Evolutionary conservation across 2,888 invertebrate species (phyloP).

Genomic region (Amorpha juglandis): DNA sequence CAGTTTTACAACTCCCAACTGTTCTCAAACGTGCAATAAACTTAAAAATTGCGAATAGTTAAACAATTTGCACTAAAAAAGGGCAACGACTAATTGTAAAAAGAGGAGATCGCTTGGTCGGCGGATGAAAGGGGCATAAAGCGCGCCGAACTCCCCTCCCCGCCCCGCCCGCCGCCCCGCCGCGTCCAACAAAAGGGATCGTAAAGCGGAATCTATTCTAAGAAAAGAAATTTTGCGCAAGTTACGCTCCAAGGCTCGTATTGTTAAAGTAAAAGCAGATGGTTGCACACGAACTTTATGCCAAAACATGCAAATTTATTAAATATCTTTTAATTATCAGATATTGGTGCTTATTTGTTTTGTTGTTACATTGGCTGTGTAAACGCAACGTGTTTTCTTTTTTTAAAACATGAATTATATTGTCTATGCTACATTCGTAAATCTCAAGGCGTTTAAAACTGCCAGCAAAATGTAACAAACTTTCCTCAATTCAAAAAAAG

Average conservation of each 20-base stretch:
- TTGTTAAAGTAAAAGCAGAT: slow-evolving; percentile 19
- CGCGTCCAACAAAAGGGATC: slow-evolving; percentile 64
- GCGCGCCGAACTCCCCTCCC: slow-evolving; percentile 44
- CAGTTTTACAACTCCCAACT: too few relatives aligned
- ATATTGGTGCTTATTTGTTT: neutral
- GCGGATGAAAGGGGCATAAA: slow-evolving; percentile 55
- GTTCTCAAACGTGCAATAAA: slow-evolving; percentile 32
- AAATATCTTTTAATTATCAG: neutral
- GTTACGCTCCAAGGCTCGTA: slow-evolving; percentile 37
- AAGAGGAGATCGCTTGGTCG: slow-evolving; percentile 39
- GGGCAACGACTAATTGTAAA: slow-evolving; percentile 50
- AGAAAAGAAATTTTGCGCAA: slow-evolving; percentile 81
- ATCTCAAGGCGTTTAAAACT: neutral
- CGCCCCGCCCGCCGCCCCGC: slow-evolving; percentile 38
- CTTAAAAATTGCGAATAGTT: slow-evolving; percentile 47
- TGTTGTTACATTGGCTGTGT: too few relatives aligned
- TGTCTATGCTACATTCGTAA: neutral
- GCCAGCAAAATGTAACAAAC: neutral
- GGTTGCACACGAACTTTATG: slow-evolving; percentile 9
- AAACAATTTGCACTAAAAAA: slow-evolving; percentile 62
- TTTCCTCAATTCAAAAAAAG: slow-evolving; percentile 10
- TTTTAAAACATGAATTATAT: neutral
- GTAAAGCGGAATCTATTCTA: slow-evolving; percentile 69
- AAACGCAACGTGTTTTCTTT: too few relatives aligned
- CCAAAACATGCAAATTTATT: slow-evolving; percentile 17